Conservation (phyloP, 2,797 vertebrate genomes). For the Peromyscus melanophrys region DNA sequence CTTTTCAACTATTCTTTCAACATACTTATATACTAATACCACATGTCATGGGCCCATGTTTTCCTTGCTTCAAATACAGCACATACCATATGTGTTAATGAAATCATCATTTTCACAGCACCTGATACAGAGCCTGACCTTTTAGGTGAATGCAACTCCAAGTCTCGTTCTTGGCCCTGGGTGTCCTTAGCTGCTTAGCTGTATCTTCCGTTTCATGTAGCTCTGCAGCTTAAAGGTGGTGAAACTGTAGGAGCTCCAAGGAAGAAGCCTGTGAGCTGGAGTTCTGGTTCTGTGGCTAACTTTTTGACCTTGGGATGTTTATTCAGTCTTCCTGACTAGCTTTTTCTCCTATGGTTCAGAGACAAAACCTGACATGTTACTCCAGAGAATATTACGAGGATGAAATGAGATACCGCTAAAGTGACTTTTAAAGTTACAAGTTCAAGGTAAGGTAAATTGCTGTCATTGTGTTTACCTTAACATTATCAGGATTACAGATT, state of each 20-base stretch:
- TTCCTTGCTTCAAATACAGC: constrained; percentile 3
- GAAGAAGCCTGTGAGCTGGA: neutral
- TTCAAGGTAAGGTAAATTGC: constrained; percentile 20
- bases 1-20: constrained; percentile 18
- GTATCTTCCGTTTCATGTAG: neutral
- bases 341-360: neutral
- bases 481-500: neutral
- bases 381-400: neutral
- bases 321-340: neutral
- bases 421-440: constrained; percentile 36
- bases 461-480: constrained; percentile 13
- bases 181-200: neutral
- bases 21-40: neutral
- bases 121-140: neutral
- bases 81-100: neutral
- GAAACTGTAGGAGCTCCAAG: neutral
- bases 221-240: neutral
- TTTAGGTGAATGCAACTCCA: neutral
- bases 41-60: neutral
- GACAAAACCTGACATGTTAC: neutral
- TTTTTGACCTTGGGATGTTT: neutral
- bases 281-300: neutral
- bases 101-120: neutral
- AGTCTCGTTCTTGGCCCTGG: neutral
- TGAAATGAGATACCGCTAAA: constrained; percentile 29